phyloP scores from a whole-genome alignment of 2,113 vertebrate species.

The Poecilia latipinna region DNA sequence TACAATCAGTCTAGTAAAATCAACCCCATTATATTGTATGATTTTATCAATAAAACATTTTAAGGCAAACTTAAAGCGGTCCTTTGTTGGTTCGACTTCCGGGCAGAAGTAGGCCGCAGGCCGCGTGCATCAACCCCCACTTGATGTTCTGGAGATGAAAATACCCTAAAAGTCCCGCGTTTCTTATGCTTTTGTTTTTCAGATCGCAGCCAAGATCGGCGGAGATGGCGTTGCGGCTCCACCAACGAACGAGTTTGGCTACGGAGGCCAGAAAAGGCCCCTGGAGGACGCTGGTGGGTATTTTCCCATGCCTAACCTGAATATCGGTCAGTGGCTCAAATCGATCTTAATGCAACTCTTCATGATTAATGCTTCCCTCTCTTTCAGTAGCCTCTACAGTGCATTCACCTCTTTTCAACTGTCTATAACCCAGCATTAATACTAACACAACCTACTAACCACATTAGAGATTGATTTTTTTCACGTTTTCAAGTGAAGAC shows the following conservation, averaged over 20 bases:
- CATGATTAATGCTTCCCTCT: constrained; percentile 56
- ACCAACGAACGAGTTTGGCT: constrained; percentile 91
- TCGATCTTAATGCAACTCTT: constrained; percentile 67
- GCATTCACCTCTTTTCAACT: constrained; percentile 9
- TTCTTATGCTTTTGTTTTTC: constrained; percentile 22
- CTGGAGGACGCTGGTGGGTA: constrained; percentile 97
- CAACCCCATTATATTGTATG: not conserved
- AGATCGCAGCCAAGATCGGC: constrained; percentile 99
- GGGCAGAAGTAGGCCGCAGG: constrained; percentile 52
- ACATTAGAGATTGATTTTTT: not conserved
- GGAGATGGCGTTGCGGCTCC: constrained; percentile 90
- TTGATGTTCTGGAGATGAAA: not conserved
- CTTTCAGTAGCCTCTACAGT: constrained; percentile 24
- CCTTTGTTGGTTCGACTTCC: constrained; percentile 67
- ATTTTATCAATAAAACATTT: not conserved
- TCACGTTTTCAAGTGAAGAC: not conserved
- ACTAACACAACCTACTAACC: constrained; percentile 26
- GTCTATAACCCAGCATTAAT: not conserved
- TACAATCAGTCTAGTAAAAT: accelerated
- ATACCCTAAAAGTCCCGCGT: not conserved
- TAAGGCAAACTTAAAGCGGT: not conserved
- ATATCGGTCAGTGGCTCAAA: constrained; percentile 75
- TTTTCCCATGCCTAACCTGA: constrained; percentile 81
- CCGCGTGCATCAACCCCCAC: not conserved
- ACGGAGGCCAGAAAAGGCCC: constrained; percentile 97